Percentiles rank a stretch among this genome's conserved stretches.
Evolutionary conservation across 2,888 invertebrate genomes (phyloP).

Genomic region (Eurytoma californica): DNA sequence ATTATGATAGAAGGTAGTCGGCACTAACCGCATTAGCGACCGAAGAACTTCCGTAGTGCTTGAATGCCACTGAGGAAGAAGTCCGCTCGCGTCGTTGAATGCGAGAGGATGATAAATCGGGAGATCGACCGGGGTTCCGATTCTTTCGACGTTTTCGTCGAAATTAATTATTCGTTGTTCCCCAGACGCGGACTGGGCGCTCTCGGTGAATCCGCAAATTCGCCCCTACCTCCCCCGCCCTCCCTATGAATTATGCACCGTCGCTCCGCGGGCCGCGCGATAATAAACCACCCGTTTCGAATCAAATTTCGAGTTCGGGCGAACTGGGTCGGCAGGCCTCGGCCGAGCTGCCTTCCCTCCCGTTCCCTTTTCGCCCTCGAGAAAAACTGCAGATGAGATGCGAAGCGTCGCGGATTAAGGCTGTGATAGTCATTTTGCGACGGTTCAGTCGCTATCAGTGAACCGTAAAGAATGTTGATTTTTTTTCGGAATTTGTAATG

Average conservation of each 20-base stretch:
- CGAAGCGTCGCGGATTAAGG: too few relatives aligned
- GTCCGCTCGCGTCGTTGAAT: neutral
- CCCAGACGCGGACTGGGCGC: neutral
- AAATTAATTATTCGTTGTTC: conserved; percentile 43
- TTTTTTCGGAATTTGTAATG: too few relatives aligned
- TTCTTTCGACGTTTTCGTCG: neutral
- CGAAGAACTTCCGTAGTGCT: too few relatives aligned
- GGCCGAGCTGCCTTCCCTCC: neutral
- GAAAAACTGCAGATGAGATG: too few relatives aligned
- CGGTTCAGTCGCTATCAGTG: neutral
- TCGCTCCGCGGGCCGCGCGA: conserved; percentile 12
- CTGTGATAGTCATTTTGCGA: neutral
- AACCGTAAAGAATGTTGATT: too few relatives aligned
- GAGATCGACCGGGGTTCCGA: conserved; percentile 20
- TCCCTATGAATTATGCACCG: conserved; percentile 41
- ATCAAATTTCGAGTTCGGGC: conserved; percentile 47
- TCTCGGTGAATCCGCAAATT: conserved; percentile 20
- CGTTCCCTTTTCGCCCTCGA: conserved; percentile 26
- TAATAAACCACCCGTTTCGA: conserved; percentile 50
- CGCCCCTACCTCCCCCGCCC: neutral
- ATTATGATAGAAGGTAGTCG: too few relatives aligned
- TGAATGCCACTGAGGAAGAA: neutral
- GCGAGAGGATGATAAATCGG: conserved; percentile 5
- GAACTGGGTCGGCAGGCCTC: conserved; percentile 37
- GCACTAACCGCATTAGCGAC: too few relatives aligned